These are phyloP conservation scores for Hyposoter dolosus DNA, from an alignment of 2,888 invertebrate species.

Conservation along the genomic window DNA sequence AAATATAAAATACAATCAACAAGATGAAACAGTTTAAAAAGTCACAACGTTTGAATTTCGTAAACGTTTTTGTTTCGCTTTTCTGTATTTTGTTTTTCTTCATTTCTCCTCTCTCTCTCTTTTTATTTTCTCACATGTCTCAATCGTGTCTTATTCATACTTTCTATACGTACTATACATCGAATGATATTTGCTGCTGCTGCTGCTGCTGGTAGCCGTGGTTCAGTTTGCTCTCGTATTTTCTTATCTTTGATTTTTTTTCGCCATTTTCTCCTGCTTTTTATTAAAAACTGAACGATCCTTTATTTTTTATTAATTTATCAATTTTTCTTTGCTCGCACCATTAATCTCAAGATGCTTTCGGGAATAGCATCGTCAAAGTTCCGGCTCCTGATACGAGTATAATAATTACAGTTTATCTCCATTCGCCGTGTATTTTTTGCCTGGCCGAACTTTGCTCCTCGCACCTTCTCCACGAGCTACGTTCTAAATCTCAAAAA, in stretches of 20 bases:
- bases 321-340: slow-evolving; percentile 1
- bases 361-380: slow-evolving; percentile 5
- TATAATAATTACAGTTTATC: slow-evolving; percentile 2
- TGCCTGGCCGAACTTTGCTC: not conserved
- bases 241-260: slow-evolving; percentile 1
- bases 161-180: slow-evolving; percentile 57
- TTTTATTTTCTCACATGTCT: slow-evolving; percentile 51
- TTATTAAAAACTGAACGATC: slow-evolving; percentile 20
- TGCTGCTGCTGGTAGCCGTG: slow-evolving; percentile 56
- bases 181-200: slow-evolving; percentile 65
- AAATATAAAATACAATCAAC: slow-evolving; percentile 14
- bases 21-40: slow-evolving; percentile 27
- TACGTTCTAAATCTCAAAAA: slow-evolving; percentile 43
- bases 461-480: slow-evolving; percentile 7
- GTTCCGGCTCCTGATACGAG: not conserved
- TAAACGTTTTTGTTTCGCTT: not conserved
- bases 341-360: slow-evolving; percentile 35
- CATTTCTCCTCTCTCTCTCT: slow-evolving; percentile 14
- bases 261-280: not conserved
- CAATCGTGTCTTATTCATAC: slow-evolving; percentile 31
- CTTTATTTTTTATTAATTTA: not conserved
- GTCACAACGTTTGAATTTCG: slow-evolving; percentile 29
- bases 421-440: not conserved
- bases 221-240: slow-evolving; percentile 43
- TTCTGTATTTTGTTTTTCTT: not conserved